These are phyloP conservation scores for Stenichneumon culpator DNA, from an alignment of 2,888 invertebrate species.

Conservation along the genomic window DNA sequence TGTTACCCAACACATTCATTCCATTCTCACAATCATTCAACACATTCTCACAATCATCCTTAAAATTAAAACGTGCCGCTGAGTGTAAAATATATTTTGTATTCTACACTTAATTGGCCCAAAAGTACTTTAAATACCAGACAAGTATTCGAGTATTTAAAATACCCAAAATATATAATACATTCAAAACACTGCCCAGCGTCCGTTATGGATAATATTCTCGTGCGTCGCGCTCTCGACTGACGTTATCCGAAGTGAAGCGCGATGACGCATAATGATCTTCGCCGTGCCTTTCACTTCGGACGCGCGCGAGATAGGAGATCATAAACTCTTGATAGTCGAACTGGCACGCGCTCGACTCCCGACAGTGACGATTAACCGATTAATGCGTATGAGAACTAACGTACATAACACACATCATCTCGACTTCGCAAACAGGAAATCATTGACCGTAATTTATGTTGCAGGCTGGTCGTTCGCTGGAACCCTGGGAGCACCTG, in stretches of 20 bases:
- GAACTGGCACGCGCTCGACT: conserved; percentile 39
- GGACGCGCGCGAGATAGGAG: conserved; percentile 24
- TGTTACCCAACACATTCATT: too few relatives aligned
- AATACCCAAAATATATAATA: too few relatives aligned
- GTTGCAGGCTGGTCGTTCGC: conserved; percentile 82
- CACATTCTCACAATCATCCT: too few relatives aligned
- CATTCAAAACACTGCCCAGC: too few relatives aligned
- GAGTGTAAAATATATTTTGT: too few relatives aligned
- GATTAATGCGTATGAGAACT: conserved; percentile 14
- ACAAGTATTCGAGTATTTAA: too few relatives aligned
- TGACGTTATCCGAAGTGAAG: conserved; percentile 50
- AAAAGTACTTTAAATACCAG: too few relatives aligned
- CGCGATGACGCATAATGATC: conserved; percentile 54
- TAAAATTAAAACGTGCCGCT: too few relatives aligned
- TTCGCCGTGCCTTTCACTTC: conserved; percentile 63
- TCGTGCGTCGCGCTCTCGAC: conserved; percentile 8
- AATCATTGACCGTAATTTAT: conserved; percentile 41
- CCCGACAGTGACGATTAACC: not conserved
- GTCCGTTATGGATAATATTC: not conserved
- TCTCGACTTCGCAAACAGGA: not conserved
- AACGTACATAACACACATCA: not conserved
- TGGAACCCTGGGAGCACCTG: conserved; percentile 81
- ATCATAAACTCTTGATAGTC: conserved; percentile 14
- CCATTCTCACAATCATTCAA: too few relatives aligned
- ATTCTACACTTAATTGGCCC: too few relatives aligned